Percentiles rank a stretch among this genome's conserved stretches.
Evolutionary conservation across 2,888 invertebrate species (phyloP).

Genomic region (Rugalucina vietnamica): DNA sequence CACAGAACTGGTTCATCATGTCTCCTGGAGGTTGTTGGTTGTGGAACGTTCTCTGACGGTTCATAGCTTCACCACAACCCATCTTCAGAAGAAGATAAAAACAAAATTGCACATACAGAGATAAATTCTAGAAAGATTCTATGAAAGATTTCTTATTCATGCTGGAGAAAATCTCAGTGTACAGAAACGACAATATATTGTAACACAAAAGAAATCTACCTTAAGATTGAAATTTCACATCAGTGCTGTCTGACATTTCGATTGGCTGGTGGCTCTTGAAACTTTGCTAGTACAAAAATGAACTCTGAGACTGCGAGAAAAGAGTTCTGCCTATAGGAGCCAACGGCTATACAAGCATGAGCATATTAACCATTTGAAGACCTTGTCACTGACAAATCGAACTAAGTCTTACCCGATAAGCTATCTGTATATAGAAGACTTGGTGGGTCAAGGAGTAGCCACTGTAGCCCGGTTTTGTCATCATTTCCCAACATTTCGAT

Average conservation of each 20-base stretch:
- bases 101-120: not conserved
- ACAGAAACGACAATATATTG: not conserved
- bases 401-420: slow-evolving; percentile 73
- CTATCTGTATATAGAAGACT: slow-evolving; percentile 81
- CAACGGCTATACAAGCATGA: too few relatives aligned
- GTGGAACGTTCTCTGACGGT: slow-evolving; percentile 62
- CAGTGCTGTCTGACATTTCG: too few relatives aligned
- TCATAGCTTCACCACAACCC: slow-evolving; percentile 76
- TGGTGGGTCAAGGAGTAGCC: slow-evolving; percentile 81
- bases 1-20: slow-evolving; percentile 76
- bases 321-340: too few relatives aligned
- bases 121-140: too few relatives aligned
- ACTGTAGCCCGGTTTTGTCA: slow-evolving; percentile 78
- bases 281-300: not conserved
- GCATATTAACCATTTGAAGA: too few relatives aligned
- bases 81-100: slow-evolving; percentile 18
- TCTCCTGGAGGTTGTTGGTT: slow-evolving; percentile 68
- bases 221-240: too few relatives aligned
- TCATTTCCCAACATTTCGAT: slow-evolving; percentile 77
- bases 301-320: too few relatives aligned
- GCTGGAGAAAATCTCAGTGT: not conserved
- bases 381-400: too few relatives aligned
- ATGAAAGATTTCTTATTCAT: too few relatives aligned
- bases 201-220: too few relatives aligned
- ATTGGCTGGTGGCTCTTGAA: too few relatives aligned